phyloP scores from a whole-genome alignment of 1,140 invertebrate species.

The Eupeodes corollae region DNA sequence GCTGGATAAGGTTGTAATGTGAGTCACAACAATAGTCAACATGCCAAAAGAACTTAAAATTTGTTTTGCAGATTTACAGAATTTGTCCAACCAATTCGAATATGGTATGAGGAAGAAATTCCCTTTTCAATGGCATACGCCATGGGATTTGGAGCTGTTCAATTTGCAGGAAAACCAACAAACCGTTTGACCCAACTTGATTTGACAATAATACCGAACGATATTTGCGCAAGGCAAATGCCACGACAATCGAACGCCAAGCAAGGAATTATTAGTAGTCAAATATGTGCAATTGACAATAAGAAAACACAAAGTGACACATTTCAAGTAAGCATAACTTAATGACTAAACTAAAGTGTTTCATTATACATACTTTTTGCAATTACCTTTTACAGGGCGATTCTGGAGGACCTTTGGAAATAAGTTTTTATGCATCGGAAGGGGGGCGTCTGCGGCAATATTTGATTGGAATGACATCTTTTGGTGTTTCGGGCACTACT shows the following conservation, averaged over 20 bases:
- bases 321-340: slow-evolving; percentile 18
- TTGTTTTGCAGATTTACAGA: slow-evolving; percentile 15
- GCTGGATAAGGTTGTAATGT: slow-evolving; percentile 17
- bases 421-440: slow-evolving; percentile 26
- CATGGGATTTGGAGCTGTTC: slow-evolving; percentile 31
- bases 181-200: slow-evolving; percentile 28
- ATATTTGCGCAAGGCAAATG: slow-evolving; percentile 21
- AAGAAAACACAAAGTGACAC: slow-evolving; percentile 21
- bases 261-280: slow-evolving; percentile 20
- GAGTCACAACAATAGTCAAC: slow-evolving; percentile 11
- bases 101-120: slow-evolving; percentile 18
- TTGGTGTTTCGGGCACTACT: slow-evolving; percentile 33
- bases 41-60: neutral
- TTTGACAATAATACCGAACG: slow-evolving; percentile 24
- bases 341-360: neutral
- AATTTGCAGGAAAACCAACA: slow-evolving; percentile 21
- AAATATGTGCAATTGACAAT: slow-evolving; percentile 28
- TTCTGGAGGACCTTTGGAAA: slow-evolving; percentile 24
- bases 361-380: neutral
- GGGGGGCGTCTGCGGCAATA: slow-evolving; percentile 22
- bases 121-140: slow-evolving; percentile 26
- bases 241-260: slow-evolving; percentile 18
- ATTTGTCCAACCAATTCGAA: slow-evolving; percentile 25
- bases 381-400: slow-evolving; percentile 15
- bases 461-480: slow-evolving; percentile 34